Percentiles rank a stretch among this genome's conserved stretches.
Conservation (phyloP, 2,888 invertebrate genomes). For the Chrysotoxum bicinctum region DNA sequence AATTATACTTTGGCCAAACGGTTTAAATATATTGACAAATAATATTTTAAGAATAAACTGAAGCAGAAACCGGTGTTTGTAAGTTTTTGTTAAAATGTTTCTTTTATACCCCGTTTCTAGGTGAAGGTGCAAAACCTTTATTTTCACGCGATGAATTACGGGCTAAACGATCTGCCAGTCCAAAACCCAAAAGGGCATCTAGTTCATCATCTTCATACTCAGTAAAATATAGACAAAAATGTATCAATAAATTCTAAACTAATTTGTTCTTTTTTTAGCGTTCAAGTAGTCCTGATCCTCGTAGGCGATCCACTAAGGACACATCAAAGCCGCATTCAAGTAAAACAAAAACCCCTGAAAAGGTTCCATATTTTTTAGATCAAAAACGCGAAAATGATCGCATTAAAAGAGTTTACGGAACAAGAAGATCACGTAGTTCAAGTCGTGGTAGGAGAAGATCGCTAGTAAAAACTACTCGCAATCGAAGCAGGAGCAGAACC, state of each 20-base stretch:
- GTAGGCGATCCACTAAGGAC: neutral
- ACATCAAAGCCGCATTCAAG: neutral
- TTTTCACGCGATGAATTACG: slow-evolving; percentile 55
- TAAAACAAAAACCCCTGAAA: slow-evolving; percentile 29
- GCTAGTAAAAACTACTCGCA: neutral
- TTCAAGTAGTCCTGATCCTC: slow-evolving; percentile 49
- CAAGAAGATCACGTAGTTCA: slow-evolving; percentile 41
- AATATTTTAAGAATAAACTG: neutral
- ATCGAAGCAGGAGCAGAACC: slow-evolving; percentile 42
- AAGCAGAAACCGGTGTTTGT: neutral
- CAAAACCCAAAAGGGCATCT: slow-evolving; percentile 41
- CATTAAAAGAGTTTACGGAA: slow-evolving; percentile 52
- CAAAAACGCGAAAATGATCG: slow-evolving; percentile 62
- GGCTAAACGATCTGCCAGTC: slow-evolving; percentile 47
- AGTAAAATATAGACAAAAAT: slow-evolving; percentile 27
- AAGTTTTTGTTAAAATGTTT: neutral
- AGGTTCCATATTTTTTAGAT: slow-evolving; percentile 66
- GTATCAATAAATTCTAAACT: neutral
- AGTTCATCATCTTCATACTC: slow-evolving; percentile 40
- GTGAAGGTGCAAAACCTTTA: slow-evolving; percentile 66
- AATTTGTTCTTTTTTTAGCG: neutral
- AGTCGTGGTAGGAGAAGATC: slow-evolving; percentile 13
- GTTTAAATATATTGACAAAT: neutral
- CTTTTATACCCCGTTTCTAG: slow-evolving; percentile 16
- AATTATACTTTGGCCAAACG: neutral